A percentile compares a stretch with the other conserved stretches of the same genome.
Conservation (phyloP, 2,113 vertebrate genomes). For the Jaculus jaculus region DNA sequence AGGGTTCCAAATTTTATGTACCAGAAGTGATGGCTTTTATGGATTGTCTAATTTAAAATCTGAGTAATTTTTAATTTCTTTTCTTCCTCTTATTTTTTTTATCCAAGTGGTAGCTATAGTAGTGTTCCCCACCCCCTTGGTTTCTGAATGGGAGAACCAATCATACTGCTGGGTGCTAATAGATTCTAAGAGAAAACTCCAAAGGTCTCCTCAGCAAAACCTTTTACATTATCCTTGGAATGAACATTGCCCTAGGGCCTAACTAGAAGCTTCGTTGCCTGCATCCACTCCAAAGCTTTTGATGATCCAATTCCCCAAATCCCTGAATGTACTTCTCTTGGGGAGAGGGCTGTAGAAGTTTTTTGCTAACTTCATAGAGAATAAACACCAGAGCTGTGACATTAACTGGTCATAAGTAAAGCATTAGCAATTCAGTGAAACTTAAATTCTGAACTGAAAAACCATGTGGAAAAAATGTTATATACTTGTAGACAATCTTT, state of each 20-base stretch:
- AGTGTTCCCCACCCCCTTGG: neutral
- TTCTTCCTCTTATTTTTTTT: no score
- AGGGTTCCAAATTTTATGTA: neutral
- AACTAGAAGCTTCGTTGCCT: constrained; percentile 25
- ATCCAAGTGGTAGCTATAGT: neutral
- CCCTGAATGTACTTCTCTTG: neutral
- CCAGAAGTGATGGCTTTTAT: neutral
- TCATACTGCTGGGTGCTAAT: constrained; percentile 38
- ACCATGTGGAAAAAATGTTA: neutral
- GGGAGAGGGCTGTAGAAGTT: neutral
- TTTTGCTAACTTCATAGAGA: constrained; percentile 10
- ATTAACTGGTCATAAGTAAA: constrained; percentile 34
- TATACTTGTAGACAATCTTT: constrained; percentile 21
- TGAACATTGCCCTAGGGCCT: constrained; percentile 45
- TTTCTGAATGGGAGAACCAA: constrained; percentile 43
- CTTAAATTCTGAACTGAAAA: constrained; percentile 24
- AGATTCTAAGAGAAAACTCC: constrained; percentile 57
- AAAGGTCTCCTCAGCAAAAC: constrained; percentile 18
- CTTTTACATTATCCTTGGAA: constrained; percentile 54
- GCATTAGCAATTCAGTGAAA: neutral
- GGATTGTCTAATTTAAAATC: constrained; percentile 25
- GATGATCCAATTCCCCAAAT: constrained; percentile 26
- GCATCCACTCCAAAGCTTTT: constrained; percentile 12
- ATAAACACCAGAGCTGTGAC: neutral
- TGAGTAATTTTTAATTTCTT: constrained; percentile 41